Conservation (phyloP, 2,113 vertebrate species). For the Myotis yumanensis region DNA sequence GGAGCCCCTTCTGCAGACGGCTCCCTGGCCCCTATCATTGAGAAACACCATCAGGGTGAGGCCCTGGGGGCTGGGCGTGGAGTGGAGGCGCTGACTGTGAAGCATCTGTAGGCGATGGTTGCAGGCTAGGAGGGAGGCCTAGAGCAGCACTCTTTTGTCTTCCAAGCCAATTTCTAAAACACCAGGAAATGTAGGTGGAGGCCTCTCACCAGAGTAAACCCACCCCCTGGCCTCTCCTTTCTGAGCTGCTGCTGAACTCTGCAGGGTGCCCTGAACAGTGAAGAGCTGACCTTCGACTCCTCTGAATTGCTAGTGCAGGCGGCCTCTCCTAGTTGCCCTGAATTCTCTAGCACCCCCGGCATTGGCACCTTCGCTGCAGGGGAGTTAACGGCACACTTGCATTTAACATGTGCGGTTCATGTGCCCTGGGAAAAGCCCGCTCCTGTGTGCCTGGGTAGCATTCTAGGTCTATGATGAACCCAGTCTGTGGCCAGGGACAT, state of each 20-base stretch:
- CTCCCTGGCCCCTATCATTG: neutral
- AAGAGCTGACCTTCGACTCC: neutral
- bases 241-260: neutral
- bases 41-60: neutral
- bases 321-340: neutral
- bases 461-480: neutral
- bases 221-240: neutral
- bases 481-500: neutral
- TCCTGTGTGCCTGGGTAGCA: too few species aligned
- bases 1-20: neutral
- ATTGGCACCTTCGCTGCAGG: neutral
- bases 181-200: neutral
- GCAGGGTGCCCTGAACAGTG: neutral
- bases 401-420: neutral
- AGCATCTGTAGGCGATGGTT: neutral
- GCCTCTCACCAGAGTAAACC: neutral
- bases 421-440: neutral
- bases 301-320: neutral
- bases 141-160: neutral
- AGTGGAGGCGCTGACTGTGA: neutral
- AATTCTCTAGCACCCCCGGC: neutral
- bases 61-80: neutral
- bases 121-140: neutral
- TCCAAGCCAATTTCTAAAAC: neutral
- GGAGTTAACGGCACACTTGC: neutral